Conservation (phyloP, 2,113 vertebrate genomes). For the Tonatia bakeri region DNA sequence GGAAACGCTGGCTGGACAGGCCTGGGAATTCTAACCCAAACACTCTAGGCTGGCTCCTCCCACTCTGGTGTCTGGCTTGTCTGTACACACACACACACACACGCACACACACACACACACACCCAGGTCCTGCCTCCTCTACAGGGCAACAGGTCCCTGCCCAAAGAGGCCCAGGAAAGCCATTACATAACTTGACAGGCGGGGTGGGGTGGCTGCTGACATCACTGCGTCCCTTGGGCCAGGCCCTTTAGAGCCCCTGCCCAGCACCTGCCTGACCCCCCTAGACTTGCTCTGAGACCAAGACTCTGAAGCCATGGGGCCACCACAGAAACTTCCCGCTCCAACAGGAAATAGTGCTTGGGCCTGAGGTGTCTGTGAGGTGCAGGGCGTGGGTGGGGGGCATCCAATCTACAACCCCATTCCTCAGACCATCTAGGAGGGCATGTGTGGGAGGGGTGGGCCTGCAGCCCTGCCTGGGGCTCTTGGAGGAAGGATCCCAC, state of each 20-base stretch:
- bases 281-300: neutral
- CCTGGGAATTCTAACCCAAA: conserved; percentile 46
- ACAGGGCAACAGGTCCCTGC: conserved; percentile 53
- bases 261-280: conserved; percentile 23
- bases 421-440: neutral
- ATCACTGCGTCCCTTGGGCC: conserved; percentile 60
- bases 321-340: conserved; percentile 52
- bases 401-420: neutral
- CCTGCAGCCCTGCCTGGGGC: neutral
- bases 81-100: neutral
- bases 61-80: neutral
- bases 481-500: neutral
- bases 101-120: neutral
- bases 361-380: neutral
- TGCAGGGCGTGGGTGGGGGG: neutral
- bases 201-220: conserved; percentile 56
- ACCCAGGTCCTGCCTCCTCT: neutral
- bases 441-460: neutral
- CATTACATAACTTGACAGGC: conserved; percentile 64
- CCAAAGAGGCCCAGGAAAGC: conserved; percentile 2
- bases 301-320: neutral
- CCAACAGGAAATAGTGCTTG: conserved; percentile 44
- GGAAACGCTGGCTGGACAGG: conserved; percentile 32
- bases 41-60: neutral
- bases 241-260: conserved; percentile 11